Base-by-base conservation (phyloP, 2,797 vertebrate genomes). In the Lepilemur ruficaudatus region DNA sequence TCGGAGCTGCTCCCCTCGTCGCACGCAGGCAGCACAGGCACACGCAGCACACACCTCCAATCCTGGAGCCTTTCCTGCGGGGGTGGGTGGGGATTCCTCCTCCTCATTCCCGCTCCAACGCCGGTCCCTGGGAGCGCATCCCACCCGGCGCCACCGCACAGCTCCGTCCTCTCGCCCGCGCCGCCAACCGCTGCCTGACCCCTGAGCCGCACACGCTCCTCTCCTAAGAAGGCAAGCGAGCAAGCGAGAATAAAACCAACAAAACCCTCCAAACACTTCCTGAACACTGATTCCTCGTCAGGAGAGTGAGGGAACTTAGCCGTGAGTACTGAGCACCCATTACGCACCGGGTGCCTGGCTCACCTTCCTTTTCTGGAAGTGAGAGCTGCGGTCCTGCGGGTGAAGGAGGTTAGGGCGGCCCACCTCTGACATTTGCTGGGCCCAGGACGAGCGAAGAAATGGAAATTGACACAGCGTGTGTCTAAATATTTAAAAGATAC, bases 71-170 rank as follows among this genome's bases (percentile, higher is more conserved):
- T 63, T 76, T 95, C 85, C 94, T 70, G 94, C 70, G 79, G 73
- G 95, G 80, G 32, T 46, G 93, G 57, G 50, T 35, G 90, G 90
- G 95, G 94, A 90, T 93, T 87, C 93, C 95, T 70, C 38, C 4
- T n/a, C 72, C 63, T 41, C 32, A 17, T 46, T n/a, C 35, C 80
- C 67, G 9, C 79, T 28, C n/a, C 43, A 22, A 55, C 48, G 76
- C 89, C 87, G 18, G 78, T 46, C 55, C n/a, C 65, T 28, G 13
- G 0, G 28, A 88, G 63, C 65, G 10, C 14, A 30, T 63, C 88
- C 86, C 50, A 52, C n/a, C 10, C 28, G 52, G 72, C 43, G 18
- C 46, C 78, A 22, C 32, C 61, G 15, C 55, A 57, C 50, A 10
- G 41, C 81, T 70, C 72, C 30, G 35, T 41, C 59, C 72, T 22